Evolutionary conservation across 2,888 invertebrate species (phyloP), one percentile per base, ranked within the genome.

Genomic region (Folsomia candida): DNA sequence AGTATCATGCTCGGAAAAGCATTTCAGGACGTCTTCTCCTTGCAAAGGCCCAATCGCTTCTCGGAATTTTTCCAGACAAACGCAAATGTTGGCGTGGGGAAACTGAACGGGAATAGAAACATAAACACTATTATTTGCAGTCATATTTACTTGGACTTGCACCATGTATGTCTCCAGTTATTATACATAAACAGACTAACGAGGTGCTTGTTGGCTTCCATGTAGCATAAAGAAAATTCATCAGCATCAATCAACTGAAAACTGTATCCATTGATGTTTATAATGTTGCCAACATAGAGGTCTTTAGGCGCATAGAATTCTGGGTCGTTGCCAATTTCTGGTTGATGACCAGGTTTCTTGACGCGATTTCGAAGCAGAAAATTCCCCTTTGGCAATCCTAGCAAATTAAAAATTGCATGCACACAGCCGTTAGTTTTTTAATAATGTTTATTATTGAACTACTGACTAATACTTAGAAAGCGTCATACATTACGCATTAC

Each of bases 191-290:
- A 29, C 57, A 68, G 18, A 64, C 79, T 77, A 74, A 92, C 93
- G 87, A 92, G 87, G 69, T 87, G 84, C 69, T 88, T 85, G 83
- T 93, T 86, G 6, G 89, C 81, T 83, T 96, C 95, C 94, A 95
- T 90, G 81, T 92, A 95, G 58, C 90, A 87, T 64, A 94, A 83
- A 0, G 93, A 91, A 81, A 92, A 96, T 81, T 92, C 91, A 82
- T 97, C 96, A 1, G 94, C 93, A 1, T 89, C 89, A 0, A 88
- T 85, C 29, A 97, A 85, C 62, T 90, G 85, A 82, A 96, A 96
- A 61, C 89, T 83, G 81, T 92, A 93, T 77, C 89, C 88, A 81
- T 91, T 90, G 22, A 96, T 86, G 54, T 89, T 88, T 59, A 96
- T 81, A 59, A 87, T 87, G 25, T 91, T 90, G 1, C 96, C 96